These are phyloP conservation scores for Heliothis subflexa DNA, from an alignment of 1,140 invertebrate genomes.

Conservation along the genomic window DNA sequence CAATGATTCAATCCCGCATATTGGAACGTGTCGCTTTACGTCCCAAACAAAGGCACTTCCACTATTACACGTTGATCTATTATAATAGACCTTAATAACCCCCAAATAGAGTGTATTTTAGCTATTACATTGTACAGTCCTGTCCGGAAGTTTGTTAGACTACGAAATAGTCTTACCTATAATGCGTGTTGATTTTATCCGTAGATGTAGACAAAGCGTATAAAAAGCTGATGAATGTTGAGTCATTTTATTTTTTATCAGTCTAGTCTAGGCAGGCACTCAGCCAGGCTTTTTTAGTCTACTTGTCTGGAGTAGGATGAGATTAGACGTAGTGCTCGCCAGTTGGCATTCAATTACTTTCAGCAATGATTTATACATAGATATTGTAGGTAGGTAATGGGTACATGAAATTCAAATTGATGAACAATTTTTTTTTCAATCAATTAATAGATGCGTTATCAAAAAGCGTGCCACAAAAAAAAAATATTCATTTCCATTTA, in stretches of 20 bases:
- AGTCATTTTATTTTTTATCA: slow-evolving; percentile 28
- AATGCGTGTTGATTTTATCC: slow-evolving; percentile 17
- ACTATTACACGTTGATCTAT: slow-evolving; percentile 24
- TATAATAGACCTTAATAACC: slow-evolving; percentile 23
- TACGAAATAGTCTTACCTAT: neutral
- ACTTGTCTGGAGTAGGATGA: neutral
- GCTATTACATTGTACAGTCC: neutral
- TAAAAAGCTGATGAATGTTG: neutral
- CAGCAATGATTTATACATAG: too few relatives aligned
- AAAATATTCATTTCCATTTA: too few relatives aligned
- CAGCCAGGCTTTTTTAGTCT: slow-evolving; percentile 3
- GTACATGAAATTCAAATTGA: too few relatives aligned
- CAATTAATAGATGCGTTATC: too few relatives aligned
- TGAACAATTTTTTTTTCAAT: too few relatives aligned
- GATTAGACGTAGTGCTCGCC: neutral
- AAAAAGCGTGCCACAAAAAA: too few relatives aligned
- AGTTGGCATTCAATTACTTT: too few relatives aligned
- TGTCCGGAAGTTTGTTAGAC: slow-evolving; percentile 32
- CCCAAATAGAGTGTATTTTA: neutral
- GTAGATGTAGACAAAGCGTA: neutral
- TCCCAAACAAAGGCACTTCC: slow-evolving; percentile 33
- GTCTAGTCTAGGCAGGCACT: slow-evolving; percentile 37
- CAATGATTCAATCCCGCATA: slow-evolving; percentile 59
- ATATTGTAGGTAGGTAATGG: too few relatives aligned
- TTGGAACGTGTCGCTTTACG: slow-evolving; percentile 36